phyloP scores from a whole-genome alignment of 2,113 vertebrate species.

The Microtus montanus region DNA sequence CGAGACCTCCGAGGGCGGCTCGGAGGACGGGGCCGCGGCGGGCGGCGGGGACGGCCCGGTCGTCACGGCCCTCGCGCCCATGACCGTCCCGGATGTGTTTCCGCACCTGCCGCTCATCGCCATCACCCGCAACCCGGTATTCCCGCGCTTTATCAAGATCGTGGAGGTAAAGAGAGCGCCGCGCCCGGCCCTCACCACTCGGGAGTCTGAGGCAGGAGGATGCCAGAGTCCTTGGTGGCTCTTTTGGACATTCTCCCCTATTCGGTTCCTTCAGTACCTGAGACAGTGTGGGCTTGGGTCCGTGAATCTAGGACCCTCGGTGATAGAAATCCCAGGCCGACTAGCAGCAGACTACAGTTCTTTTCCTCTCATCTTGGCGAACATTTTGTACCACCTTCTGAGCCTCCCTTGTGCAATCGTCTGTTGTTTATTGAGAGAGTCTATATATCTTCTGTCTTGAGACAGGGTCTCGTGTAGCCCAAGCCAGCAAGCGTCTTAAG shows the following conservation, averaged over 20 bases:
- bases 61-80: conserved; percentile 94
- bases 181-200: neutral
- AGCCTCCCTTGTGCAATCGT: neutral
- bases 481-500: neutral
- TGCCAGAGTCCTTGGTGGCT: neutral
- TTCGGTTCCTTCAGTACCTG: neutral
- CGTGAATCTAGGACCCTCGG: neutral
- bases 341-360: neutral
- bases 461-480: neutral
- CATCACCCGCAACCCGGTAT: conserved; percentile 95
- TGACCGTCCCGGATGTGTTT: conserved; percentile 95
- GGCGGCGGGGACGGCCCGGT: conserved; percentile 83
- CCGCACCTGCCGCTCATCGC: conserved; percentile 96
- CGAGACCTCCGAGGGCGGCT: conserved; percentile 83
- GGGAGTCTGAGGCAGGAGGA: neutral
- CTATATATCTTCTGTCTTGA: neutral
- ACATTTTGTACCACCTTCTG: neutral
- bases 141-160: conserved; percentile 98
- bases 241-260: neutral
- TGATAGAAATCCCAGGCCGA: neutral
- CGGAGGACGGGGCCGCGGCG: conserved; percentile 78
- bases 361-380: neutral
- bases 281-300: neutral
- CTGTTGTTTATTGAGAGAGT: neutral
- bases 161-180: conserved; percentile 90